Percentiles rank a stretch among this genome's conserved stretches.
Conservation (phyloP, 2,888 invertebrate genomes). For the Amiota mariae region DNA sequence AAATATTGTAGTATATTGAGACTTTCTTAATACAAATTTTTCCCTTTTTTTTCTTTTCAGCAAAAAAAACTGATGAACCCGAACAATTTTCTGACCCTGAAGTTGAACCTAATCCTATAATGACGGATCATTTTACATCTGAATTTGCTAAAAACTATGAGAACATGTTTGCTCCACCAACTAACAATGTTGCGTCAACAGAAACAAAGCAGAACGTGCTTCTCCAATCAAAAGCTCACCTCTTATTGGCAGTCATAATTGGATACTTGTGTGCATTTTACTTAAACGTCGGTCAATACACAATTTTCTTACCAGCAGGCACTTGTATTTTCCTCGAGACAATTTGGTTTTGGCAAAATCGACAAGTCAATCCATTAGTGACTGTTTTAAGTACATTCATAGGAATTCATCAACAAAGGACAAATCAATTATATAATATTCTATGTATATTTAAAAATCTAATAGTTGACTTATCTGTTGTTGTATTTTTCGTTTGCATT, state of each 20-base stretch:
- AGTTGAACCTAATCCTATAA: conserved; percentile 18
- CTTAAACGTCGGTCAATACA: not conserved
- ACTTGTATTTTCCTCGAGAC: conserved; percentile 7
- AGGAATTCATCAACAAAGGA: conserved; percentile 2
- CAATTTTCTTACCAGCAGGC: conserved; percentile 16
- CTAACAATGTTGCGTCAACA: not conserved
- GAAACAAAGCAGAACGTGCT: not conserved
- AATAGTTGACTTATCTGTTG: conserved; percentile 20
- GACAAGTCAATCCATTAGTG: conserved; percentile 6
- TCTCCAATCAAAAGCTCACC: conserved; percentile 8
- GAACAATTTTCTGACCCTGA: conserved; percentile 21
- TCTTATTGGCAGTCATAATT: conserved; percentile 12
- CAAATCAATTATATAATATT: not conserved
- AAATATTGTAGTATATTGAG: too few species aligned
- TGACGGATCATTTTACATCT: not conserved
- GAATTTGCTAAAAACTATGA: not conserved
- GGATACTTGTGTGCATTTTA: not conserved
- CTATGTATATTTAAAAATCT: not conserved
- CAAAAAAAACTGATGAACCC: not conserved
- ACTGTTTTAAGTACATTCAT: not conserved
- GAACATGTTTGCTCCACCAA: not conserved
- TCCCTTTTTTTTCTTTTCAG: not conserved
- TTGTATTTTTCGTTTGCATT: conserved; percentile 23
- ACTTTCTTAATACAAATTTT: not conserved
- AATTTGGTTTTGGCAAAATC: not conserved